Evolutionary conservation across 2,888 invertebrate genomes (phyloP).

Genomic region (Yponomeuta plumbellus): DNA sequence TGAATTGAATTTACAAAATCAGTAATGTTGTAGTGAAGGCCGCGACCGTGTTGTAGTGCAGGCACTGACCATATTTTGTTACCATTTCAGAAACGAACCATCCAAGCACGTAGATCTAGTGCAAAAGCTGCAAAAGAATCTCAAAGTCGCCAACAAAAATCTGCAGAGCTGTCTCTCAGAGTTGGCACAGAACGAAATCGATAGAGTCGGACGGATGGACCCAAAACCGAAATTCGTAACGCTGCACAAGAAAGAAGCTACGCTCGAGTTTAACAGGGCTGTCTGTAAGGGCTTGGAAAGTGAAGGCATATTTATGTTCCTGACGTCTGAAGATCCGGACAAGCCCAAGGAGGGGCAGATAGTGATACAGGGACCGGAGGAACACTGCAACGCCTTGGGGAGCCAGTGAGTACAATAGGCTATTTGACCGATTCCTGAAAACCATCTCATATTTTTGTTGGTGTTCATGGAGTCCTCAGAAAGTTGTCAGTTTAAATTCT

Average conservation of each 20-base stretch:
- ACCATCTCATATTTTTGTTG: no score
- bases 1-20: no score
- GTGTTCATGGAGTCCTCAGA: no score
- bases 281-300: slow-evolving; percentile 80
- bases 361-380: slow-evolving; percentile 73
- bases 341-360: slow-evolving; percentile 74
- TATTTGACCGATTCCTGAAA: no score
- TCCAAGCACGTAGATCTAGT: slow-evolving; percentile 82
- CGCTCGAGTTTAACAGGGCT: slow-evolving; percentile 84
- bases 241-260: slow-evolving; percentile 84
- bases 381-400: slow-evolving; percentile 72
- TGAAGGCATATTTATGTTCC: slow-evolving; percentile 77
- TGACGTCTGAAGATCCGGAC: slow-evolving; percentile 83
- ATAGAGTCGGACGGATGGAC: slow-evolving; percentile 68
- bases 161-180: slow-evolving; percentile 81
- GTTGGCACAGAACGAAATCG: slow-evolving; percentile 81
- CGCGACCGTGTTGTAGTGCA: no score
- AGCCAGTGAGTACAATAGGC: slow-evolving; percentile 75
- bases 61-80: not conserved
- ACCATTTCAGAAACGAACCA: slow-evolving; percentile 79
- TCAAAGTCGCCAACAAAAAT: slow-evolving; percentile 80
- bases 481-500: no score
- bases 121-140: slow-evolving; percentile 83
- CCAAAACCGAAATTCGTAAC: slow-evolving; percentile 75
- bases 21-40: no score